Evolutionary conservation across 2,888 invertebrate species (phyloP), one percentile per base, ranked within the genome.

Genomic region (Drosophila testacea): DNA sequence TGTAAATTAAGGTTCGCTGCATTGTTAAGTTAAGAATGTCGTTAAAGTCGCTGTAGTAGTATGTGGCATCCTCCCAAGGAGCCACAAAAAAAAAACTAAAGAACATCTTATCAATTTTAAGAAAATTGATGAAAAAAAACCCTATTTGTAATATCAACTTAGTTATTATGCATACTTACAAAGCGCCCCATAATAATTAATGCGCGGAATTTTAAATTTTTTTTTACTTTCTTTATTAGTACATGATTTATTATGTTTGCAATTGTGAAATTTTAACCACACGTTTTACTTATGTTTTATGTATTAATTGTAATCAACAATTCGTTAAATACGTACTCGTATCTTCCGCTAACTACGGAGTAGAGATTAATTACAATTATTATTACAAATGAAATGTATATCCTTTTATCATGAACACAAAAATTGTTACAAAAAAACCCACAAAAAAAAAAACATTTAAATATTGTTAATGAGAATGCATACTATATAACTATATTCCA

Each of bases 211-310:
- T 68, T 39, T 27, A 50, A 41, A 47, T 41, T 50, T 68, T 69
- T 70, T 60, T 41, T 70, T n/a, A 6, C 30, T n/a, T 42, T 54
- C 13, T 28, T 63, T 64, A 59, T 42, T 51, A 50, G 54, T 66
- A 62, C 66, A 41, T 63, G 42, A 42, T 42, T 46, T 81, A 82
- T 83, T 82, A 81, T 62, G 84, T 82, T 83, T 75, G 79, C 55
- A 69, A 63, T 63, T 73, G 28, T 55, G 44, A 79, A 70, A 81
- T 57, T 79, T 77, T 72, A 60, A 55, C 50, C 36, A 51, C 60
- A 73, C 54, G 60, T 73, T 71, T 77, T 69, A 75, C 59, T 30
- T 82, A 81, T 84, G 64, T 65, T 81, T 71, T 70, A 47, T 47
- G 44, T 73, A 56, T 36, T 72, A 78, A 70, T 78, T 69, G 82